Evolutionary conservation across 2,797 vertebrate genomes (phyloP).

Genomic region (Lagocephalus sceleratus): DNA sequence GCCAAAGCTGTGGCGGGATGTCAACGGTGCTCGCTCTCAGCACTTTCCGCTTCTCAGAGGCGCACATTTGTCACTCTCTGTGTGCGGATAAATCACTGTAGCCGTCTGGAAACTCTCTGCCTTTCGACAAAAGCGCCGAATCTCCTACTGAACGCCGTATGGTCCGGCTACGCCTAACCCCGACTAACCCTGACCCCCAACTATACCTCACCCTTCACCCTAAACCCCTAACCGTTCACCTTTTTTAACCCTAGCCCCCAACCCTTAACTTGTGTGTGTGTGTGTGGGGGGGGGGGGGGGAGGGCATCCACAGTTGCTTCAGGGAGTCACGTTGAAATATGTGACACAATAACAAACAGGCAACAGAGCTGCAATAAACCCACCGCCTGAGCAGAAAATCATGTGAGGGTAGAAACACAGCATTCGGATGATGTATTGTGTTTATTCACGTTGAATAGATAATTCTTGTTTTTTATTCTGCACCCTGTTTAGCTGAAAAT

Average conservation of each 20-base stretch:
- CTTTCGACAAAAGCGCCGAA: conserved; percentile 16
- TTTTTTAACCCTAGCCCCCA: too few relatives aligned
- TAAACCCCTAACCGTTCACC: too few relatives aligned
- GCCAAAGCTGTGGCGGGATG: background rate
- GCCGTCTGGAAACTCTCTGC: conserved; percentile 9
- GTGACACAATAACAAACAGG: background rate
- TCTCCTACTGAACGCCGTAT: conserved; percentile 8
- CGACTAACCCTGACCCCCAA: too few relatives aligned
- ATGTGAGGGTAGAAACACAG: too few relatives aligned
- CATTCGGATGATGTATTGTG: too few relatives aligned
- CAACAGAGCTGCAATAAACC: background rate
- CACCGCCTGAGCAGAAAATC: too few relatives aligned
- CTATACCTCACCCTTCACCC: too few relatives aligned
- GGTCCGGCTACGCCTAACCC: conserved; percentile 19
- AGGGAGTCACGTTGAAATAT: background rate
- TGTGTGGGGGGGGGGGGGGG: conserved; percentile 1
- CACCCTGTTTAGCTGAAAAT: too few relatives aligned
- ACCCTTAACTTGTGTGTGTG: too few relatives aligned
- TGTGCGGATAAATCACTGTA: conserved; percentile 22
- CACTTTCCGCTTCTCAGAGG: conserved; percentile 13
- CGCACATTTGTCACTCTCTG: conserved; percentile 1
- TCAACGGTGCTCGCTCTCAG: background rate
- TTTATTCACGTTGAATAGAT: too few relatives aligned
- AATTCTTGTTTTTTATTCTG: too few relatives aligned
- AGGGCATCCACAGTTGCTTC: background rate